Base-by-base conservation (phyloP, 2,888 invertebrate genomes). In the Panzeria rudis region DNA sequence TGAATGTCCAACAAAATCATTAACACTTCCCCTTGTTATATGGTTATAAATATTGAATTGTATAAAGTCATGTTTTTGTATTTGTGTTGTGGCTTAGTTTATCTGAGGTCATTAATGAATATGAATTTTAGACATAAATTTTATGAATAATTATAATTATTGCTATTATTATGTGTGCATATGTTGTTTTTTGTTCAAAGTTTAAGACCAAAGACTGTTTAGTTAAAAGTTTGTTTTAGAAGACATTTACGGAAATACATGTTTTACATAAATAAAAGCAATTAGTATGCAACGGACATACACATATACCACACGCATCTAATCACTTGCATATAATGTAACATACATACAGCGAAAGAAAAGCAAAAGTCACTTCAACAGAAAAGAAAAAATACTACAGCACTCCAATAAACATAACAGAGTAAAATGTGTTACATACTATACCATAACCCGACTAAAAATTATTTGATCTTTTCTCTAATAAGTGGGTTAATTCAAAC, bases 111-210 rank as follows among this genome's bases (percentile, higher is more conserved):
- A 61, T 25, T 69, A 71, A 76, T 68, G 61, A 61, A 52, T 77
- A 68, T 76, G 50, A 71, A 76, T 71, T 62, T 62, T 75, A 76
- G 54, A 44, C 80, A 80, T 52, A 80, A 72, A 77, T 81, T 77
- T 84, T 73, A 77, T 81, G 72, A 77, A 84, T 84, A 84, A 81
- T 84, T 81, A 84, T 84, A 84, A 81, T 84, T 81, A 84, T 81
- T n/a, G 5, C 61, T 68, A 25, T 77, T 47, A 54, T 62, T 68
- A 68, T 79, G 25, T 35, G 44, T 20, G n/a, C 38, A 2, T 47
- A 15, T 44, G 17, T 47, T 59, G 20, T 29, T 29, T 64, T 23
- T 20, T 54, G 44, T 82, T 47, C 11, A 71, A 50, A 75, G 47
- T 68, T 52, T 61, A 69, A 62, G 44, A 62, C 62, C 41, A 52